A percentile compares a stretch with the other conserved stretches of the same genome.
phyloP scores from a whole-genome alignment of 2,113 vertebrate species.

The Cyprinodon variegatus region DNA sequence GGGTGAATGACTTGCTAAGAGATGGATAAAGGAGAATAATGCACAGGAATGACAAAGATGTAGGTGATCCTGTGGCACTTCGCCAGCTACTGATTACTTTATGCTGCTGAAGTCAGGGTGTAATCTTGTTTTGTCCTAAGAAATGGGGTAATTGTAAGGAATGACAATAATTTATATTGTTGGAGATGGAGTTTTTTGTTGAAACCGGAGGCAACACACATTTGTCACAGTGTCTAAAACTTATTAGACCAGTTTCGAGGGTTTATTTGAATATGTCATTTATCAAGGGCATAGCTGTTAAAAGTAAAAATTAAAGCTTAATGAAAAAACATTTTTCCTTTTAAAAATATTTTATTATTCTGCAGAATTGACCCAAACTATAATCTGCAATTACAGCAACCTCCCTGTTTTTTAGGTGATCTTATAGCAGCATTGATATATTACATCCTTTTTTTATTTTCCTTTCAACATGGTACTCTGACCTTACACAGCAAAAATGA shows the following conservation, averaged over 20 bases:
- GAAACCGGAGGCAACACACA: no score
- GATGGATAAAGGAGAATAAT: not conserved
- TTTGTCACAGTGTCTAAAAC: not conserved
- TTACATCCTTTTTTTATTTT: no score
- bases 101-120: constrained; percentile 4
- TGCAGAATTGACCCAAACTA: not conserved
- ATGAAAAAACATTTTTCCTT: not conserved
- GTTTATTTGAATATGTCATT: not conserved
- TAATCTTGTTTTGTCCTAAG: constrained; percentile 33
- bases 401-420: not conserved
- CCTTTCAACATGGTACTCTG: no score
- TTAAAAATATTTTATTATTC: not conserved
- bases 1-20: constrained; percentile 26
- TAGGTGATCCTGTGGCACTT: constrained; percentile 10
- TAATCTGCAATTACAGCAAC: not conserved
- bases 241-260: not conserved
- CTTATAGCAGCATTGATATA: not conserved
- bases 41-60: constrained; percentile 1
- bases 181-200: not conserved
- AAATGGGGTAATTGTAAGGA: constrained; percentile 8
- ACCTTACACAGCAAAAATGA: no score
- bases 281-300: not conserved
- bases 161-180: not conserved
- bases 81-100: constrained; percentile 22
- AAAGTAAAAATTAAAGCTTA: not conserved